Evolutionary conservation across 1,140 invertebrate genomes (phyloP).

Genomic region (Frieseomelitta varia): DNA sequence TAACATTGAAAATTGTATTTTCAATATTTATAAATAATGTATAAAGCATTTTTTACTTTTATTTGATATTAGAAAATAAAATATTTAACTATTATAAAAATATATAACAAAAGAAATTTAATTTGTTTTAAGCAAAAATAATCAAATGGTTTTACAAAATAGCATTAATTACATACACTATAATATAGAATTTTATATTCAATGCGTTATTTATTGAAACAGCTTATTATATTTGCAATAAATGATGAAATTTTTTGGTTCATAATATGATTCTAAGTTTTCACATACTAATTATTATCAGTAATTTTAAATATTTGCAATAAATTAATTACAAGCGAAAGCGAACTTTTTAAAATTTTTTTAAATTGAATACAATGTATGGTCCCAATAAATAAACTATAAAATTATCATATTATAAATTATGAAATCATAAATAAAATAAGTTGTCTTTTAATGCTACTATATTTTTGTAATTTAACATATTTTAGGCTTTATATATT

Average conservation of each 20-base stretch:
- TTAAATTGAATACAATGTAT: constrained; percentile 26
- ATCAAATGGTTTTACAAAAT: neutral
- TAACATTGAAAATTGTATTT: neutral
- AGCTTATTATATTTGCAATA: neutral
- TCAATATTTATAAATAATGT: neutral
- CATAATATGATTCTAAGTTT: neutral
- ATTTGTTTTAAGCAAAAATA: neutral
- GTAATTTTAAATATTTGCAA: neutral
- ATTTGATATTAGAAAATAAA: neutral
- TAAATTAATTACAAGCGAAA: neutral
- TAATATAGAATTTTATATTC: neutral
- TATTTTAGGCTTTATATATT: constrained; percentile 22
- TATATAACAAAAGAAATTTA: neutral
- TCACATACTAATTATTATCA: neutral
- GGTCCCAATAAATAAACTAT: constrained; percentile 54
- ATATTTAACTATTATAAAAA: neutral
- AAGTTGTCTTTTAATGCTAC: neutral
- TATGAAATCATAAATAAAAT: constrained; percentile 27
- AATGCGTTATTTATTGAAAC: neutral
- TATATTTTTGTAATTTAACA: neutral
- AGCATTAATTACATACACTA: neutral
- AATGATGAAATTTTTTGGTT: neutral
- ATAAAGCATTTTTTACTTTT: neutral
- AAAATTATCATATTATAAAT: constrained; percentile 34
- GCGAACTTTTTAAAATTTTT: neutral